Evolutionary conservation across 2,113 vertebrate species (phyloP).

Genomic region (Oreochromis tanganicae): DNA sequence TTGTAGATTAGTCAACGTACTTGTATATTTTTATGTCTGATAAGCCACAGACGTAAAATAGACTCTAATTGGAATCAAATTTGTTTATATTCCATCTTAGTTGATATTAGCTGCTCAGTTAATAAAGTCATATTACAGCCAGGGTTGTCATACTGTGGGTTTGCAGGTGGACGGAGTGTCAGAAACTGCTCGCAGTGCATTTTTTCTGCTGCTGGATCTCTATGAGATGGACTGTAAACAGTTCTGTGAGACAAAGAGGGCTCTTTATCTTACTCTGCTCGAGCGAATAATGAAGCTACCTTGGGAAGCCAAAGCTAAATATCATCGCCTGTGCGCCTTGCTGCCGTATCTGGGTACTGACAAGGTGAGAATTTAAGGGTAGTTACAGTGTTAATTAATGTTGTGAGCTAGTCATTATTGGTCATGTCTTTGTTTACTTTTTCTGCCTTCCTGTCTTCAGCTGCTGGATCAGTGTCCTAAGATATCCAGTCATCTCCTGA

Average conservation of each 20-base stretch:
- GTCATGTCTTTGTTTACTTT: background rate
- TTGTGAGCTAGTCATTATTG: background rate
- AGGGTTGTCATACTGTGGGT: background rate
- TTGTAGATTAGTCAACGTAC: background rate
- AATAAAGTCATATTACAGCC: background rate
- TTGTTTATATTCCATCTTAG: background rate
- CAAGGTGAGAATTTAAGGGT: slow-evolving; percentile 59
- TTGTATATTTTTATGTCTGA: background rate
- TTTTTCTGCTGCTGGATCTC: slow-evolving; percentile 76
- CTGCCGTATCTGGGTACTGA: slow-evolving; percentile 78
- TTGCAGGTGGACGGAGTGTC: slow-evolving; percentile 81
- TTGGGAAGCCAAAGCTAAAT: slow-evolving; percentile 82
- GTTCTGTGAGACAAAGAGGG: slow-evolving; percentile 62
- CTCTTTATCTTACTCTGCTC: slow-evolving; percentile 68
- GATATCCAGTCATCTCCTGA: slow-evolving; percentile 76
- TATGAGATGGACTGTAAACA: slow-evolving; percentile 76
- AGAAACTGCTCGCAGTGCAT: slow-evolving; percentile 72
- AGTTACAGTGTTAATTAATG: background rate
- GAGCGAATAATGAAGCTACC: slow-evolving; percentile 71
- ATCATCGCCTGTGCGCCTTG: slow-evolving; percentile 75
- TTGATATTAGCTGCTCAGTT: background rate
- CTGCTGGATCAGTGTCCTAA: slow-evolving; percentile 72
- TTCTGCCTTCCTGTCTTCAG: slow-evolving; percentile 41
- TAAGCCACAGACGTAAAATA: background rate
- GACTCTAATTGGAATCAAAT: background rate